phyloP scores from a whole-genome alignment of 2,888 invertebrate genomes.

The Drosophila gaucha region DNA sequence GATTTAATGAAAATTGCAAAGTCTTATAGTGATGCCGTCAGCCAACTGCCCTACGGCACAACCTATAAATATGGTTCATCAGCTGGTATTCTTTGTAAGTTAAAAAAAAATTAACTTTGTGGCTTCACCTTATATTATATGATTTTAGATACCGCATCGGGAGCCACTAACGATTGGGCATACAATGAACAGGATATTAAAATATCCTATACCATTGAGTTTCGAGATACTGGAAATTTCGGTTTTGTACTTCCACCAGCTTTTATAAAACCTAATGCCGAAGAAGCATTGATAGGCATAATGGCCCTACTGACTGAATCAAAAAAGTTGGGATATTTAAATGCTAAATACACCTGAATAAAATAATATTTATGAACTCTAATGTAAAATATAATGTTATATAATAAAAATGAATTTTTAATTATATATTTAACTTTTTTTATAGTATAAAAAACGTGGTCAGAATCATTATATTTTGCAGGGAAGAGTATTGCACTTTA shows the following conservation, averaged over 20 bases:
- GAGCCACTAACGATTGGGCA: slow-evolving; percentile 85
- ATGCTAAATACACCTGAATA: slow-evolving; percentile 37
- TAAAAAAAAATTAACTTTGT: too few relatives aligned
- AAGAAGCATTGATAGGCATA: slow-evolving; percentile 86
- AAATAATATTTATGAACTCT: too few relatives aligned
- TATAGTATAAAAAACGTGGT: too few relatives aligned
- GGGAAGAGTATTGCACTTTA: too few relatives aligned
- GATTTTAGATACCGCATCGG: slow-evolving; percentile 81
- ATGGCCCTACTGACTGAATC: slow-evolving; percentile 81
- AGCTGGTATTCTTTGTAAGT: slow-evolving; percentile 86
- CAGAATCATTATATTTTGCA: too few relatives aligned
- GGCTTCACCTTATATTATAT: background rate
- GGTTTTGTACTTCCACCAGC: slow-evolving; percentile 89
- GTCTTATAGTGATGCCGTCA: slow-evolving; percentile 85
- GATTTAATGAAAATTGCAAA: slow-evolving; percentile 85
- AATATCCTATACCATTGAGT: slow-evolving; percentile 84
- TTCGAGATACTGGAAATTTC: slow-evolving; percentile 88
- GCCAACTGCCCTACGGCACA: slow-evolving; percentile 85
- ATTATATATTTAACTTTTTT: too few relatives aligned
- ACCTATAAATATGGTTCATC: slow-evolving; percentile 85
- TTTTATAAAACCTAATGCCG: slow-evolving; percentile 87
- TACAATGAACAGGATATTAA: slow-evolving; percentile 85
- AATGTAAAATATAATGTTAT: too few relatives aligned
- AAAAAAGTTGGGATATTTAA: slow-evolving; percentile 77
- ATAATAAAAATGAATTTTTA: too few relatives aligned